Evolutionary conservation across 2,113 vertebrate genomes (phyloP).

Genomic region (Oreocharis arfaki): DNA sequence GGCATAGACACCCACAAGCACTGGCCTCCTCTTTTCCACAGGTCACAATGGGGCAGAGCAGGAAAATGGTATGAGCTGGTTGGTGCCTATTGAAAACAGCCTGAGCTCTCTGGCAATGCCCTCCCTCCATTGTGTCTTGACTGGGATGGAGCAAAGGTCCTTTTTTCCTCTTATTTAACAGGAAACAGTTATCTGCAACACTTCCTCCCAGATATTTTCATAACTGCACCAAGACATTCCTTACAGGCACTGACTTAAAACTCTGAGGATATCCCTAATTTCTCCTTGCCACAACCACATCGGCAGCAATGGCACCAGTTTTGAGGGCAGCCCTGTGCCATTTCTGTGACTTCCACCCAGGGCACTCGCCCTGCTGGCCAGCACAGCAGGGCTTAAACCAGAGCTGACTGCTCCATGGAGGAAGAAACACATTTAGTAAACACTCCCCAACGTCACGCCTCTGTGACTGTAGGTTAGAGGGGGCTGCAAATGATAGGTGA

Average conservation of each 20-base stretch:
- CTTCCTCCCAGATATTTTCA: constrained; percentile 34
- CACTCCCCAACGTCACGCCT: background rate
- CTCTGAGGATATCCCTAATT: background rate
- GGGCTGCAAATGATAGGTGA: background rate
- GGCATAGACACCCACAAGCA: background rate
- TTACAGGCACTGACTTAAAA: background rate
- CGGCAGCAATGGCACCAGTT: background rate
- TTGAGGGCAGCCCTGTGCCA: background rate
- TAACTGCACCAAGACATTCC: background rate
- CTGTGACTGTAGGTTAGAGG: background rate
- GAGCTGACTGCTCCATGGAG: background rate
- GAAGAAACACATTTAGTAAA: background rate
- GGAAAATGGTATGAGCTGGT: background rate
- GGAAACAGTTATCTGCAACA: constrained; percentile 25
- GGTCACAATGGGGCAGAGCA: rapidly evolving
- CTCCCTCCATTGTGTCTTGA: constrained; percentile 23
- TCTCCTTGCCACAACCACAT: background rate
- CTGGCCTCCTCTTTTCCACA: background rate
- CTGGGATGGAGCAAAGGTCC: constrained; percentile 30
- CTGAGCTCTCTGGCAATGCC: background rate
- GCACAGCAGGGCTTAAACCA: background rate
- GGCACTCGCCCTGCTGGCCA: rapidly evolving
- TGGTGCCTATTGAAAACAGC: background rate
- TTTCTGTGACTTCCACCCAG: background rate
- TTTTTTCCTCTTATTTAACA: background rate